Base-by-base conservation (phyloP, 2,888 invertebrate genomes). In the Hipparchia sbordonii region DNA sequence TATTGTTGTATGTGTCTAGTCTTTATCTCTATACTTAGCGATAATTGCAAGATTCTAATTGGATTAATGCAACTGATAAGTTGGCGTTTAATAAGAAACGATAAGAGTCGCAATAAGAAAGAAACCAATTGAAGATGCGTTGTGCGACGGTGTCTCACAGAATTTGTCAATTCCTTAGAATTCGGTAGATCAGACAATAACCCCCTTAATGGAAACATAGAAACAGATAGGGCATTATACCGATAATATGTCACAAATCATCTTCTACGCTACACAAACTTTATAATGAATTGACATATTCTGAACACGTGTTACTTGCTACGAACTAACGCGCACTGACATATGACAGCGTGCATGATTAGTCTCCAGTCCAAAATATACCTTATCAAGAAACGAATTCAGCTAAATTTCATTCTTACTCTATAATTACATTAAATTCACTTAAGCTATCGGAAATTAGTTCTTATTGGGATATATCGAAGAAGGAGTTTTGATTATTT, bases 271-370 rank as follows among this genome's bases (percentile, higher is more conserved):
- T 84, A 87, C 89, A 90, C 90, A 89, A 93, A 93, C 90, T 93
- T 92, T 91, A 87, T 93, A 92, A 93, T 92, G 91, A 92, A 93
- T 92, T 93, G 93, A 92, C 91, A 89, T 91, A 93, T 93, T 92
- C 92, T 83, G 83, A 87, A 90, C 93, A 93, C 91, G 91, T 92
- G 93, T 83, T 85, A 79, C 82, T 75, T 74, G 81, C 81, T 79
- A 76, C 79, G 79, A 79, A 82, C 82, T 79, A 80, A 80, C 78
- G 79, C 78, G 76, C 72, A 61, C 71, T 78, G 79, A 81, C 81
- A 78, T 79, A 78, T 78, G 82, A 77, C 76, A 77, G 73, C 75
- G 73, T 79, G 77, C 73, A 75, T 77, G 75, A 75, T 72, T 72
- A 74, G 70, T 67, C 2, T 67, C 23, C 68, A 73, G 73, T 72